Evolutionary conservation across 2,888 invertebrate species (phyloP), one percentile per base, ranked within the genome.

Genomic region (Drosophila anomelani): DNA sequence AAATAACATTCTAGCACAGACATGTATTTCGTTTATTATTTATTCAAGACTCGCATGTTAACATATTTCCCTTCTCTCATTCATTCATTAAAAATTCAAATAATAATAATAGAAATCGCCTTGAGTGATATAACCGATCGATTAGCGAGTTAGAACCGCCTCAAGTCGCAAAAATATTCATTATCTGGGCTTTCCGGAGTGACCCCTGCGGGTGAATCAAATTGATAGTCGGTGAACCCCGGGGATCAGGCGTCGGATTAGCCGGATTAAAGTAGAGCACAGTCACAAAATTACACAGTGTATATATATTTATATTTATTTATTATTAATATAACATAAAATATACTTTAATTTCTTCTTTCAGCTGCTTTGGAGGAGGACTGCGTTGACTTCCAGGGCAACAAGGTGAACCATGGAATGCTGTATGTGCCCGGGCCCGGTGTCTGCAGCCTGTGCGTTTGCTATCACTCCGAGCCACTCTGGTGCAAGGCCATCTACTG

Each of bases 401-500:
- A 95, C 91, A 94, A 95, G 13, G 95, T 97, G 39, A 94, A 94
- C 38, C 97, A 97, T 92, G 97, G 97, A 13, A 94, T 96, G 84
- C 93, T 96, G 60, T 97, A 96, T 92, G 96, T 97, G 76, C 97
- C 97, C 13, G 97, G 97, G 57, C 96, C 96, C 8, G 96, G 96
- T 7, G 96, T 96, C 59, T 97, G 97, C 92, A 96, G 96, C 68
- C 94, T 96, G 78, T 97, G 97, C 91, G 96, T 97, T 59, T 97
- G 97, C 93, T 97, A 97, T 93, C 96, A 97, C 93, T 95, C 96
- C 34, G 95, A 96, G 90, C 96, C 97, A 56, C 95, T 95, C 94
- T 97, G 96, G 96, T 97, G 97, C 92, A 95, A 96, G 93, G 96
- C 96, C 58, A 97, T 96, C 90, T 97, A 96, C 93, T 97, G 97